Evolutionary conservation across 92 coral and sea anemone genomes (phyloP), one percentile per base, ranked within the genome.

Genomic region (Epizoanthus scotinus): DNA sequence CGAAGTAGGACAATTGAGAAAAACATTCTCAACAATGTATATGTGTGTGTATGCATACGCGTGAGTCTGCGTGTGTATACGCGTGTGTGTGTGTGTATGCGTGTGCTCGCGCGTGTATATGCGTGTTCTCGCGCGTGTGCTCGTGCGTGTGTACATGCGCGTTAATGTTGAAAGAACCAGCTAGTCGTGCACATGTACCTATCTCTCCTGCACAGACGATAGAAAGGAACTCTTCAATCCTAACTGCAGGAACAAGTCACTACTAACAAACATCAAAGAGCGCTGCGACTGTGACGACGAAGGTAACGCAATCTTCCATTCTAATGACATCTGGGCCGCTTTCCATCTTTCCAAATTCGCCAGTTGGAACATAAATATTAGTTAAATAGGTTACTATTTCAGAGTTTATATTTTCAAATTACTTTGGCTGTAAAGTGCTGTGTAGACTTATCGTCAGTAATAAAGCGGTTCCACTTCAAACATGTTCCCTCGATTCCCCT

Each of bases 281-380:
- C 91, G 99, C 64, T 95, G 99, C 62, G 99, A 95, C 60, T 93
- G 98, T 77, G 89, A 91, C 18, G 93, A 93, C 52, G 99, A 95
- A 56, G 99, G 98, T 95, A 88, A 86, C 24, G 57, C 49, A 14
- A 22, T 65, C 2, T 2, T 18, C 49, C 49, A 15, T 6, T 29
- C 13, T 4, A 64, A 64, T 19, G 1, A 63, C 15, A n/a, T 64
- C 17, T 31, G 1, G 21, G 19, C 0, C 20, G 25, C 38, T 67
- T 8, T 3, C 20, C 12, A 13, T 67, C 17, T 1, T 13, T 25
- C 15, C 73, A 67, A 52, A 8, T 38, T 13, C 8, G 7, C 8
- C 12, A 1, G 50, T 44, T 44, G 50, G 50, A 8, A 44, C 7
- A 44, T 6, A 44, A 7, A 44, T 44, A 7, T 10, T 2, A 44